A percentile compares a stretch with the other conserved stretches of the same genome.
These are phyloP conservation scores for Dromius quadrimaculatus DNA, from an alignment of 2,888 invertebrate species.

Conservation along the genomic window DNA sequence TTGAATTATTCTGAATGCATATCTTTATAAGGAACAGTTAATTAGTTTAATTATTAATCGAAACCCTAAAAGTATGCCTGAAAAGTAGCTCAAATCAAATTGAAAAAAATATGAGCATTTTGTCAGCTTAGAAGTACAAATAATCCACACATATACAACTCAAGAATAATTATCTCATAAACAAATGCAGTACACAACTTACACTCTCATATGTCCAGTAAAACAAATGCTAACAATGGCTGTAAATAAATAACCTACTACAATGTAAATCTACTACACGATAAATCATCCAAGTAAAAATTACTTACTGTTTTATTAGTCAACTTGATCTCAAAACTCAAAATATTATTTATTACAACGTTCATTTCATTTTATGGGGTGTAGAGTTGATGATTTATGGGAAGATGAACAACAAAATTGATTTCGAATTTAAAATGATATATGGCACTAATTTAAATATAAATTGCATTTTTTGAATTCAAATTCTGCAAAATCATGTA, in stretches of 20 bases:
- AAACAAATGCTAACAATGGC: conserved; percentile 1
- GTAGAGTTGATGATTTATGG: background rate
- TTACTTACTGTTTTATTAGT: background rate
- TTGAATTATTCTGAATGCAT: too few relatives aligned
- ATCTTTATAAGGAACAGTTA: too few relatives aligned
- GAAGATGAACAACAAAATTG: background rate
- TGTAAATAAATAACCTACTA: background rate
- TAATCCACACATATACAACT: background rate
- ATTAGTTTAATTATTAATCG: too few relatives aligned
- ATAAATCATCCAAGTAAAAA: background rate
- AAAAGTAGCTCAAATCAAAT: too few relatives aligned
- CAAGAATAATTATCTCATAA: background rate
- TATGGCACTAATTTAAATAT: background rate
- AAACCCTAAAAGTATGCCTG: too few relatives aligned
- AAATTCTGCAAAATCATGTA: too few relatives aligned
- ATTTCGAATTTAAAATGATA: background rate
- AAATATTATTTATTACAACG: too few relatives aligned
- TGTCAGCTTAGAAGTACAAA: background rate
- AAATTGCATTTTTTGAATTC: background rate
- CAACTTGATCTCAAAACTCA: background rate
- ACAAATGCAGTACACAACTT: background rate
- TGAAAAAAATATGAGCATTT: too few relatives aligned
- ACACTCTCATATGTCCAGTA: background rate
- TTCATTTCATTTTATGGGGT: background rate
- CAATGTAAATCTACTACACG: background rate